These are phyloP conservation scores for Bufo bufo DNA, from an alignment of 2,113 vertebrate genomes.

Conservation along the genomic window DNA sequence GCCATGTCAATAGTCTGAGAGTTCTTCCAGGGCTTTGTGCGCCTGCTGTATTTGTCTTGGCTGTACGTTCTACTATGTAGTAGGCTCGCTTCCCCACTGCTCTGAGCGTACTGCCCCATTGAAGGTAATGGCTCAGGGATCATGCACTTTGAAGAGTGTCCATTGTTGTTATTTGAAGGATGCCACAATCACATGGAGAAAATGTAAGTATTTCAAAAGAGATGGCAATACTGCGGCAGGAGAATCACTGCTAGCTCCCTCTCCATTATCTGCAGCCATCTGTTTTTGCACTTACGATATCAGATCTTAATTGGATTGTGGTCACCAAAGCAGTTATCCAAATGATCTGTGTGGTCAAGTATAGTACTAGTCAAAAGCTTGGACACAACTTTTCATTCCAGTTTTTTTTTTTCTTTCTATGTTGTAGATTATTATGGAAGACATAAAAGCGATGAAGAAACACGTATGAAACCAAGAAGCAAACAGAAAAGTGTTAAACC, in stretches of 20 bases:
- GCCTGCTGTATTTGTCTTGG: neutral
- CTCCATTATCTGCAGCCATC: neutral
- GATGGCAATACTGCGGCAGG: neutral
- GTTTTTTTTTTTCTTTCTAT: too few relatives aligned
- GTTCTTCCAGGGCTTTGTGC: neutral
- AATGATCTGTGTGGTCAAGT: too few relatives aligned
- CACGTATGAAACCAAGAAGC: too few relatives aligned
- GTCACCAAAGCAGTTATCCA: too few relatives aligned
- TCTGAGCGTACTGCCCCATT: neutral
- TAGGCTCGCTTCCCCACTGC: neutral
- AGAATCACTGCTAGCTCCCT: neutral
- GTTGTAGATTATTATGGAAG: too few relatives aligned
- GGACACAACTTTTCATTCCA: too few relatives aligned
- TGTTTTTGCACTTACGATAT: neutral
- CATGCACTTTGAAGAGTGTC: neutral
- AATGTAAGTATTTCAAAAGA: constrained; percentile 36
- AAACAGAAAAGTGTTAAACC: too few relatives aligned
- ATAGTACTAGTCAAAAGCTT: too few relatives aligned
- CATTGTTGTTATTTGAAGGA: neutral
- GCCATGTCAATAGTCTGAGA: neutral
- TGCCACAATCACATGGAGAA: neutral
- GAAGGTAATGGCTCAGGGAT: neutral
- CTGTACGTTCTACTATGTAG: neutral
- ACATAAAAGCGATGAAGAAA: too few relatives aligned
- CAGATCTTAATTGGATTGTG: neutral